Evolutionary conservation across 2,113 vertebrate species (phyloP).

Genomic region (Passer domesticus): DNA sequence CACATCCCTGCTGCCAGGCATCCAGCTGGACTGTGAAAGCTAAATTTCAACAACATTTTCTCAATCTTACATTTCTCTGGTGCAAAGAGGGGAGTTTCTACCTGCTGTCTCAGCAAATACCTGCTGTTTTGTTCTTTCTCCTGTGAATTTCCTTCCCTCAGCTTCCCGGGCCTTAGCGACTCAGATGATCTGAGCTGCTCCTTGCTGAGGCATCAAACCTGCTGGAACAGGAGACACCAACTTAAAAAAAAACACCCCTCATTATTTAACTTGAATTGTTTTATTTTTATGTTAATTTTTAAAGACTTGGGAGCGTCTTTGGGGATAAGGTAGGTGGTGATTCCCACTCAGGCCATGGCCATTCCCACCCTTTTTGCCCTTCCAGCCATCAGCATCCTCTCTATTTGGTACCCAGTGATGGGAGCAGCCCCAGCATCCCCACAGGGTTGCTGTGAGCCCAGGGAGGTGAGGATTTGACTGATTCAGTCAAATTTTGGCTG

Average conservation of each 20-base stretch:
- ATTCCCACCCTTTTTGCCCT: not conserved
- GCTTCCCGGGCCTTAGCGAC: not conserved
- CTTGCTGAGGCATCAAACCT: not conserved
- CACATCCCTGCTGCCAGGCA: not conserved
- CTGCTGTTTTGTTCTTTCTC: not conserved
- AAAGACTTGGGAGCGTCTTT: not conserved
- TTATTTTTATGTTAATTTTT: not conserved
- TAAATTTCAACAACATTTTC: not conserved
- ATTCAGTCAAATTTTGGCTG: not conserved
- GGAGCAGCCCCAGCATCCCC: not conserved
- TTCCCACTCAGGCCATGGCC: not conserved
- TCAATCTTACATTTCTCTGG: not conserved
- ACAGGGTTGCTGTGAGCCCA: rapidly evolving
- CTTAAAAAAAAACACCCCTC: not conserved
- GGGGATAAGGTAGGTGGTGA: not conserved
- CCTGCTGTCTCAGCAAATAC: not conserved
- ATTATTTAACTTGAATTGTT: not conserved
- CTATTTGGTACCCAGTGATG: not conserved
- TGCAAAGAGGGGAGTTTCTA: not conserved
- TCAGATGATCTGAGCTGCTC: not conserved
- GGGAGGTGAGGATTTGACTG: not conserved
- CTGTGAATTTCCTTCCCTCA: not conserved
- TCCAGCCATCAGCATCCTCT: not conserved
- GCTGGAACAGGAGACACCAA: not conserved
- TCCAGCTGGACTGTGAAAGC: not conserved